These are phyloP conservation scores for Galaxias olidus DNA, from an alignment of 2,797 vertebrate species.

Conservation along the genomic window DNA sequence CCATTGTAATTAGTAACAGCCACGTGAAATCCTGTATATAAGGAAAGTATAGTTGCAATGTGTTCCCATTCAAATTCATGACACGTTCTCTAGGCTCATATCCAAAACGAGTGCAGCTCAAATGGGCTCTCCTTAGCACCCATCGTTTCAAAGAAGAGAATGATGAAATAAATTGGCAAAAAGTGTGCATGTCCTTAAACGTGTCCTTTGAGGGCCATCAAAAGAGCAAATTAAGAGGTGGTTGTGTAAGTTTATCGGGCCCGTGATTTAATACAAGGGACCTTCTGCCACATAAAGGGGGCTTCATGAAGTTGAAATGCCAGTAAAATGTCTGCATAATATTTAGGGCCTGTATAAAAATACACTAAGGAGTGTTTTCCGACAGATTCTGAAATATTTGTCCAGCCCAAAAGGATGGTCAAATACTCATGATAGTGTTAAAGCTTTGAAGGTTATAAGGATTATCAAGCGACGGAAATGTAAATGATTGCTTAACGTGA, in stretches of 20 bases:
- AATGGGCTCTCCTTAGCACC: not conserved
- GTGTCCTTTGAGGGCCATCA: slow-evolving; percentile 44
- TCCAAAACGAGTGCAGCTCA: not conserved
- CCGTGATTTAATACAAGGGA: slow-evolving; percentile 41
- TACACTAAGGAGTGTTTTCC: not conserved
- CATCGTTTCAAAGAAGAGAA: slow-evolving; percentile 10
- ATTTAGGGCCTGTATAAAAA: not conserved
- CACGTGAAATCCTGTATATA: not conserved
- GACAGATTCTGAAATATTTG: no score
- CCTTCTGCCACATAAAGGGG: slow-evolving; percentile 31
- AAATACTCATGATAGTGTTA: no score
- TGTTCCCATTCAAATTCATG: slow-evolving; percentile 15
- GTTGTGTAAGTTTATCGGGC: slow-evolving; percentile 41
- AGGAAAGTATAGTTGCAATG: not conserved
- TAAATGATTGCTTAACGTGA: no score
- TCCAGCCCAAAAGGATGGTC: no score
- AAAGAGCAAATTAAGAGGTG: slow-evolving; percentile 42
- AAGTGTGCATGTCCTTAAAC: slow-evolving; percentile 34
- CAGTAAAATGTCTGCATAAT: slow-evolving; percentile 9
- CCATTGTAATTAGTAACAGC: slow-evolving; percentile 6
- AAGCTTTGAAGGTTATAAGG: no score
- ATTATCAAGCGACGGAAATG: no score
- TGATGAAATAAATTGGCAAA: slow-evolving; percentile 39
- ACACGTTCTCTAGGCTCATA: not conserved
- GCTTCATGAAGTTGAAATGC: slow-evolving; percentile 14